Evolutionary conservation across 1,140 invertebrate species (phyloP).

Genomic region (Conopomorpha cramerella): DNA sequence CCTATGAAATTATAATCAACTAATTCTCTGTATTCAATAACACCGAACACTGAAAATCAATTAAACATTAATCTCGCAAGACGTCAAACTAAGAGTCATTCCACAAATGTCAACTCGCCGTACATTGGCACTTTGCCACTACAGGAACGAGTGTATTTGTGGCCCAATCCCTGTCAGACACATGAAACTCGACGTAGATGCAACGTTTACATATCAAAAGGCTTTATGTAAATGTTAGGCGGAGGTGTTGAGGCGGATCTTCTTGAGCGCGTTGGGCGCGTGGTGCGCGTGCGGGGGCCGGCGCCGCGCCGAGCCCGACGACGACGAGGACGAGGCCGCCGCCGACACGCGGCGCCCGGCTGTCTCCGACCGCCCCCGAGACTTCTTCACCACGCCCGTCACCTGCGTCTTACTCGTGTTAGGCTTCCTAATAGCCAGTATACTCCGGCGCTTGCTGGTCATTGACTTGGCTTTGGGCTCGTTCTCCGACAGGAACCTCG

Average conservation of each 20-base stretch:
- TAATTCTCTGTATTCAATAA: too few relatives aligned
- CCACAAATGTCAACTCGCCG: too few relatives aligned
- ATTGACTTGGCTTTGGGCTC: conserved; percentile 40
- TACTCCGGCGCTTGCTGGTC: conserved; percentile 30
- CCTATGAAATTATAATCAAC: too few relatives aligned
- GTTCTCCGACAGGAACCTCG: conserved; percentile 26
- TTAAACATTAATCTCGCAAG: too few relatives aligned
- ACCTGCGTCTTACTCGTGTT: conserved; percentile 29
- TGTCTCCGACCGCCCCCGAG: conserved; percentile 22
- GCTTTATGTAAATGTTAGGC: too few relatives aligned
- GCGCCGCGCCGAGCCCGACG: conserved; percentile 15
- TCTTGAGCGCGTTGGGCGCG: conserved; percentile 29
- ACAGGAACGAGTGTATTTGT: too few relatives aligned
- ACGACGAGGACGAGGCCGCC: conserved; percentile 21
- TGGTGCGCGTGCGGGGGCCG: conserved; percentile 13
- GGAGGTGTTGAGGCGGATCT: conserved; percentile 33
- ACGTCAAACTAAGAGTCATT: too few relatives aligned
- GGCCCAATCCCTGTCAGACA: too few relatives aligned
- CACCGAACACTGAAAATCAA: too few relatives aligned
- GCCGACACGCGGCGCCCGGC: conserved; percentile 15
- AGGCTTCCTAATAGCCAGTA: conserved; percentile 39
- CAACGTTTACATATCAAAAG: too few relatives aligned
- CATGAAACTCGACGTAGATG: too few relatives aligned
- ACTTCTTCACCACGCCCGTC: conserved; percentile 20
- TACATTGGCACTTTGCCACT: too few relatives aligned